Percentiles rank a stretch among this genome's conserved stretches.
Evolutionary conservation across 2,113 vertebrate species (phyloP).

Genomic region (Motacilla tschutschensis): DNA sequence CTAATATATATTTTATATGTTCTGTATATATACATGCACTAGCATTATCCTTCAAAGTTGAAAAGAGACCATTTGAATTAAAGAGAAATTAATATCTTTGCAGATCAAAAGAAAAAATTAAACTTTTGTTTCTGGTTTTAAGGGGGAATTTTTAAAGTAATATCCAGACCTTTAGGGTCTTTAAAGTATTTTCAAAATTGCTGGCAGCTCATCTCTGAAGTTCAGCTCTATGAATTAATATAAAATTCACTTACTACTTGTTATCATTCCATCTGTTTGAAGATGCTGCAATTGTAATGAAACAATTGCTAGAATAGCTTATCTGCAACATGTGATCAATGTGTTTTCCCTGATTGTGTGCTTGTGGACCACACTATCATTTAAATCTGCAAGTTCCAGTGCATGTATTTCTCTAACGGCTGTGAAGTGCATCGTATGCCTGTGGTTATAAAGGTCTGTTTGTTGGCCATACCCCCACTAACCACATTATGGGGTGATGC

Average conservation of each 20-base stretch:
- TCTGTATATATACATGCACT: not conserved
- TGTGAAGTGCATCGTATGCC: not conserved
- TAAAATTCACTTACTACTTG: not conserved
- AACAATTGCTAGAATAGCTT: not conserved
- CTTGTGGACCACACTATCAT: not conserved
- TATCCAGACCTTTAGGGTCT: not conserved
- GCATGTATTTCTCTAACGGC: not conserved
- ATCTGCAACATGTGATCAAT: not conserved
- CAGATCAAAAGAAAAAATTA: constrained; percentile 34
- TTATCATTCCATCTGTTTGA: not conserved
- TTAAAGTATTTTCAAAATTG: not conserved
- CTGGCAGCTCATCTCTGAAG: not conserved
- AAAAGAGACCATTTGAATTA: not conserved
- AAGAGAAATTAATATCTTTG: not conserved
- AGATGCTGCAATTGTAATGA: not conserved
- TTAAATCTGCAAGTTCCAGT: not conserved
- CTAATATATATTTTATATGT: constrained; percentile 43
- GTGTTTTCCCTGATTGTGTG: not conserved
- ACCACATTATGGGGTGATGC: not conserved
- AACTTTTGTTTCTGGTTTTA: constrained; percentile 32
- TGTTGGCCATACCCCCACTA: not conserved
- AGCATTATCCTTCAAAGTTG: constrained; percentile 3
- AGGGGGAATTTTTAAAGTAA: not conserved
- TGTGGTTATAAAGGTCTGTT: not conserved
- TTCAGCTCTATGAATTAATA: not conserved